Base-by-base conservation (phyloP, 2,113 vertebrate species). In the Eupsittula cactorum region DNA sequence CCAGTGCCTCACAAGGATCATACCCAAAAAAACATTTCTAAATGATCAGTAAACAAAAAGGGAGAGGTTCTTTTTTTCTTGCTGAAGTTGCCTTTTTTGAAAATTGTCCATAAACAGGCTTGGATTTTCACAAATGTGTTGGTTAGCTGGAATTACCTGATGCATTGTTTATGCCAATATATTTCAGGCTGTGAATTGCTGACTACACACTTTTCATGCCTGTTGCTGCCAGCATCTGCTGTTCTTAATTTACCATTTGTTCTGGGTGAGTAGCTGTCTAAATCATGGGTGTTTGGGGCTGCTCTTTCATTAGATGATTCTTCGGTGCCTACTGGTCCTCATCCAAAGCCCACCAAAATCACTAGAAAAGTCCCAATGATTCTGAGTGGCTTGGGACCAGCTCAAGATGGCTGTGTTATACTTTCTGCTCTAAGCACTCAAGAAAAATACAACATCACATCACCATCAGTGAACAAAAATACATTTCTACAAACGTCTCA, bases 141-240 rank as follows among this genome's bases (percentile, higher is more conserved):
- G 57, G 75, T 94, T 93, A 95, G 92, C 85, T 86, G 71, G 91
- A 96, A 96, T 95, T 86, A 93, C 90, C 50, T 77, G 87, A 50
- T 77, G 78, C 47, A 77, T 82, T 94, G 82, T 93, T 95, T 92
- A 95, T 42, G n/a, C 88, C 90, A 95, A 86, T 68, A 49, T 70
- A 93, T 77, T 88, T 87, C 92, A 90, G 91, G 47, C 90, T 83
- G 53, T 77, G 90, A 91, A 81, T 53, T 92, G 95, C 96, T 95
- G 94, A 96, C 94, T 96, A 18, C 53, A 46, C 92, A 25, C 44
- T 57, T 44, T 82, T 89, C 42, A 2, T 57, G 94, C 74, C 78
- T 91, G 86, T 86, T 85, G 86, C 93, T 93, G 93, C 91, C 93
- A 89, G 81, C 84, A 64, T 82, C 94, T 95, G 94, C 89, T 89